A percentile compares a stretch with the other conserved stretches of the same genome.
Conservation (phyloP, 2,113 vertebrate genomes). For the Phylloscopus trochiloides region DNA sequence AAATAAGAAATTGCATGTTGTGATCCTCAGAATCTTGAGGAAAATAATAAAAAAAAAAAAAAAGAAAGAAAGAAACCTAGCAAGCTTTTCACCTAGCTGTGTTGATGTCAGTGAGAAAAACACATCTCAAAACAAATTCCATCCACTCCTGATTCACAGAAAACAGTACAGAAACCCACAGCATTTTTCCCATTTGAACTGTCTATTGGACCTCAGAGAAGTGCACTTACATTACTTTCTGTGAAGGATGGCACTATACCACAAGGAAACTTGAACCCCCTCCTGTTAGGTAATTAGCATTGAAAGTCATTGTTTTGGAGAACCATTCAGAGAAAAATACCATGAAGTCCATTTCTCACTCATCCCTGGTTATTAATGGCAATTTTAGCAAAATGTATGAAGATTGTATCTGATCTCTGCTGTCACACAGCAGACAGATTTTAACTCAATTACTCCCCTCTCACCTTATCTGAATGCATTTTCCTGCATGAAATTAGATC, state of each 20-base stretch:
- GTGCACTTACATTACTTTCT: background rate
- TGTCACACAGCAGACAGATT: constrained; percentile 10
- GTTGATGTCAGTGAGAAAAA: background rate
- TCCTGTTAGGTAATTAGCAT: background rate
- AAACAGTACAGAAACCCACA: background rate
- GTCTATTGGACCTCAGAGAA: background rate
- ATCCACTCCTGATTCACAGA: background rate
- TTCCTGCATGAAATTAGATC: constrained; percentile 40
- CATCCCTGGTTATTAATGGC: background rate
- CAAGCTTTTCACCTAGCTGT: background rate
- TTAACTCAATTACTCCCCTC: constrained; percentile 41
- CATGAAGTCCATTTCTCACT: background rate
- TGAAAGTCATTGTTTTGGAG: background rate
- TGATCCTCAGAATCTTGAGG: background rate
- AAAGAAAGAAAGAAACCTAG: background rate
- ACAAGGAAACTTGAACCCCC: background rate
- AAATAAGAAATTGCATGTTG: background rate
- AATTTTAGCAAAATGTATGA: background rate
- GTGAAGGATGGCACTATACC: background rate
- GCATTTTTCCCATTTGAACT: background rate
- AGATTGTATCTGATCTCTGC: constrained; percentile 11
- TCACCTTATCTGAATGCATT: constrained; percentile 47
- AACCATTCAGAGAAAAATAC: background rate
- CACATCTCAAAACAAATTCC: background rate
- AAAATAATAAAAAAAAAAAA: too few species aligned